Evolutionary conservation across 2,888 invertebrate genomes (phyloP).

Genomic region (Tenthredo notha): DNA sequence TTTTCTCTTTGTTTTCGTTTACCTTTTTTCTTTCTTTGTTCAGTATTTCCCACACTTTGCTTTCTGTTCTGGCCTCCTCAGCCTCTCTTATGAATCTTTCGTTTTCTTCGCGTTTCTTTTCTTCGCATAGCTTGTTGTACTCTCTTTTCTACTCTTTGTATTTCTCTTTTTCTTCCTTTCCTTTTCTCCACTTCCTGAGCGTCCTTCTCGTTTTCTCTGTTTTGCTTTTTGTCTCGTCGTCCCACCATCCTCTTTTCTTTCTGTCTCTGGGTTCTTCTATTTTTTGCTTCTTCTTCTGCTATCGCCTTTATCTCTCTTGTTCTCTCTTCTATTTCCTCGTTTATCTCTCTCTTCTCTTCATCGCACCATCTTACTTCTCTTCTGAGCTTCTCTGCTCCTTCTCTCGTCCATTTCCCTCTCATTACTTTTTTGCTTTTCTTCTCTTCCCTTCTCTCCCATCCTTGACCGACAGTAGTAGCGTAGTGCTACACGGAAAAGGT

Average conservation of each 20-base stretch:
- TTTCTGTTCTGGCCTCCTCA: background rate
- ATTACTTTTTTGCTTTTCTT: background rate
- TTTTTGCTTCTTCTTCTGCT: background rate
- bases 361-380: background rate
- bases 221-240: background rate
- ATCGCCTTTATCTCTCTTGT: background rate
- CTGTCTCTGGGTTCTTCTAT: background rate
- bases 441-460: background rate
- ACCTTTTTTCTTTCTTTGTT: background rate
- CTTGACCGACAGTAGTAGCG: too few species aligned
- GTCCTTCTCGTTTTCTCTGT: background rate
- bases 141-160: background rate
- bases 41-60: conserved; percentile 2
- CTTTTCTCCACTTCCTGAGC: background rate
- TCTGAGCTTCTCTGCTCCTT: background rate
- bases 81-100: conserved; percentile 4
- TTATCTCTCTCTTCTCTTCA: background rate
- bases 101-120: background rate
- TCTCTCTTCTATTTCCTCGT: background rate
- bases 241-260: background rate
- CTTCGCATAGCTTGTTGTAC: background rate
- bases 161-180: background rate
- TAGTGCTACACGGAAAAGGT: too few species aligned
- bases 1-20: background rate
- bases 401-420: background rate